A percentile compares a stretch with the other conserved stretches of the same genome.
Evolutionary conservation across 2,888 invertebrate genomes (phyloP).

Genomic region (Cactoblastis cactorum): DNA sequence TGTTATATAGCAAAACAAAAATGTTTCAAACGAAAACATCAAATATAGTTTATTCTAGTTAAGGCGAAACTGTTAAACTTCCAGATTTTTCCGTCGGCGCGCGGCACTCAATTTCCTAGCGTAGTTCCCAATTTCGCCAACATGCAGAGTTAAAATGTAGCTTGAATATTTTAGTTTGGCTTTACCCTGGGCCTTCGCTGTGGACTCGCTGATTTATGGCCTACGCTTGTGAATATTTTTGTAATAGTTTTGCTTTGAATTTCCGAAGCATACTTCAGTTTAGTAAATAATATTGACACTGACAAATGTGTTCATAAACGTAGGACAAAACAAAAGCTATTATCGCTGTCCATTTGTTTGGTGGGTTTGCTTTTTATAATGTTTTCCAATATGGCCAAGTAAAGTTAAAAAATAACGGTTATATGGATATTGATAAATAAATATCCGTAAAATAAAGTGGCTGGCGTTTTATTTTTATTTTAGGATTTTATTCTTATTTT

Average conservation of each 20-base stretch:
- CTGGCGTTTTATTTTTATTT: no score
- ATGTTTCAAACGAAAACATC: neutral
- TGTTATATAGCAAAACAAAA: no score
- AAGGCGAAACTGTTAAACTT: neutral
- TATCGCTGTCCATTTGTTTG: no score
- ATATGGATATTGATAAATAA: no score
- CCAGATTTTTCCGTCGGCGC: neutral
- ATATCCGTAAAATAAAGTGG: no score
- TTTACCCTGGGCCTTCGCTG: neutral
- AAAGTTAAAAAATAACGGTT: no score
- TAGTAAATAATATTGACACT: neutral
- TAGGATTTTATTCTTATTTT: no score
- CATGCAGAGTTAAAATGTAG: conserved; percentile 2
- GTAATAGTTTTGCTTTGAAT: neutral
- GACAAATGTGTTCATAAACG: no score
- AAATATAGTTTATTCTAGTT: neutral
- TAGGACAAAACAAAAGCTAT: neutral
- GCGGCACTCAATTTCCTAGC: neutral
- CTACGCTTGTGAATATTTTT: neutral
- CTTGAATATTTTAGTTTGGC: neutral
- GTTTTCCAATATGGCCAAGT: no score
- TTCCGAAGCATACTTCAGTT: neutral
- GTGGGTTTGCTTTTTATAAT: no score
- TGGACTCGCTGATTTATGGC: neutral
- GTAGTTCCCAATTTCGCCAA: neutral